Base-by-base conservation (phyloP, 2,888 invertebrate genomes). In the Clistopyga incitator region DNA sequence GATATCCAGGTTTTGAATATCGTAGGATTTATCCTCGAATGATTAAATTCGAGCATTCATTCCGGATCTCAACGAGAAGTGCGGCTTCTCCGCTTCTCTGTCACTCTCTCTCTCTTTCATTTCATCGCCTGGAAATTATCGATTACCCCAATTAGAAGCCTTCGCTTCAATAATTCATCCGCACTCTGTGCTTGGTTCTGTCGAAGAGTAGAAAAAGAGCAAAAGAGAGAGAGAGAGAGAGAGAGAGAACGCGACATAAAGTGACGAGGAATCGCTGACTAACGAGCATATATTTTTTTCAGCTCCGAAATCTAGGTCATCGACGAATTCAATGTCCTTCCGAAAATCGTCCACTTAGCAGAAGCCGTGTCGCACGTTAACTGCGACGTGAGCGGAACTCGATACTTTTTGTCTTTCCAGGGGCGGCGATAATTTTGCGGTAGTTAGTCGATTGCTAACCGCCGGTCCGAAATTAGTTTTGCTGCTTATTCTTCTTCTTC, bases 231-330 rank as follows among this genome's bases (percentile, higher is more conserved):
- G 10, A 25, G 52, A 61, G 23, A 74, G 67, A 76, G 38, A 56
- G 38, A 25, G 67, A 50, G 34, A 45, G 34, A 34, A 11, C 10
- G 11, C n/a, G 20, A 25, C 34, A 34, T 61, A 56, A 45, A 10
- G 25, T n/a, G 59, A n/a, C 50, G 65, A 71, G 54, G 47, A 64
- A 64, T 52, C 61, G 75, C 61, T 68, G 76, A 76, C 34, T 34
- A 64, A 15, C 23, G 61, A 64, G 20, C 10, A 75, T 25, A 15
- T n/a, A n/a, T 8, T 54, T 76, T 76, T 76, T 42, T 23, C 54
- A 56, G 47, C n/a, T 29, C 20, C 45, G 45, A 71, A 81, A 81
- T 65, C 47, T 76, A 65, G 81, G 81, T 81, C 76, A 64, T 80
- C 50, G 74, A 20, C 61, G 59, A 34, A 56, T 56, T 79, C 23